Evolutionary conservation across 2,113 vertebrate species (phyloP), one percentile per base, ranked within the genome.

Genomic region (Piprites chloris): DNA sequence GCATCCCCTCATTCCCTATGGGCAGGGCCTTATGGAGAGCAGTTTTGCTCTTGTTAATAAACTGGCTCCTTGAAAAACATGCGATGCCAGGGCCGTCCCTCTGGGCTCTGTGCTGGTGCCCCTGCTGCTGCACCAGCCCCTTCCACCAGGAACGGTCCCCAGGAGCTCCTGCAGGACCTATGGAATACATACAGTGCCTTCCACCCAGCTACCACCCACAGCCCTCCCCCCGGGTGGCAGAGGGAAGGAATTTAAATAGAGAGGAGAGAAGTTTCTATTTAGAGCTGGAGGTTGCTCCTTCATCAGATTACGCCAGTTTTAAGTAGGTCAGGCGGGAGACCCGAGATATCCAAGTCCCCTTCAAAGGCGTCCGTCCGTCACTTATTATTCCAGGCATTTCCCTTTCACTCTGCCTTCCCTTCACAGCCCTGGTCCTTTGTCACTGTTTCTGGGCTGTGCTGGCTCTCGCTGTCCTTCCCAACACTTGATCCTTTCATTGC

Each of bases 251-350:
- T 77, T 74, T 24, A 24, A 79, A 88, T 9, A 10, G 2, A 74
- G 61, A 93, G 39, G 61, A 96, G 79, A 1, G 1, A 82, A 85
- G 89, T 92, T 96, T 95, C 6, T 93, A 89, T 93, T 96, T 93
- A 77, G 94, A 93, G 80, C 73, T 1, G 3, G 86, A 95, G 92
- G 91, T 67, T 56, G 80, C 84, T 97, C 95, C 95, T 92, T 58
- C 86, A 94, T 96, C 94, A 94, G 91, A 93, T 95, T 90, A 93
- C 5, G 5, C 32, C 22, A 5, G 91, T 71, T 86, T 97, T 96
- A 97, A 97, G 92, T 96, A 97, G 97, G 97, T 97, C 97, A 97
- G 82, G 95, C 77, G 1, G 92, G 87, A 95, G 91, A 97, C 95
- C 95, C 79, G 22, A 88, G 85, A 87, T 84, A 69, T 91, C 88